Percentiles rank a stretch among this genome's conserved stretches.
Conservation (phyloP, 2,797 vertebrate genomes). For the Poecile montanus region DNA sequence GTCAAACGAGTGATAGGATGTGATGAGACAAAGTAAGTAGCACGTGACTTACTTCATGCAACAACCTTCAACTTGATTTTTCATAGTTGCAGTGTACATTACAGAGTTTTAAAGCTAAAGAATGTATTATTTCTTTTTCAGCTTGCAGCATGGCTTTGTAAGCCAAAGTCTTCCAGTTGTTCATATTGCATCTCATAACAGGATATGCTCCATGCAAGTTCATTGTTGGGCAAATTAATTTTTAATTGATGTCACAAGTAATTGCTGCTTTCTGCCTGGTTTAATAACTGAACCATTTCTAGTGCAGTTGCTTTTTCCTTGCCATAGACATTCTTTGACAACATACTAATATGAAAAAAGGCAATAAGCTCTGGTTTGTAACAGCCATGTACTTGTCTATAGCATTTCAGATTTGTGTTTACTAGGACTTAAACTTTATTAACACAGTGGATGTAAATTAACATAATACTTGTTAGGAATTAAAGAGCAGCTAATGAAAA, state of each 20-base stretch:
- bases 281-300: background rate
- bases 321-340: background rate
- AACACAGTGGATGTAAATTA: background rate
- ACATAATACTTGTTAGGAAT: background rate
- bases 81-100: background rate
- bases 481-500: background rate
- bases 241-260: conserved; percentile 3
- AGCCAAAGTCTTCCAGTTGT: background rate
- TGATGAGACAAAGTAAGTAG: background rate
- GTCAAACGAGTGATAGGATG: background rate
- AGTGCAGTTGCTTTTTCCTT: background rate
- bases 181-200: background rate
- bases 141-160: background rate
- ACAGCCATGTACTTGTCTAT: background rate
- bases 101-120: background rate
- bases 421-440: background rate
- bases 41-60: background rate
- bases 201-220: background rate
- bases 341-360: background rate
- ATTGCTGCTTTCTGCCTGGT: background rate
- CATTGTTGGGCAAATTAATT: background rate
- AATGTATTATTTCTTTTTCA: background rate
- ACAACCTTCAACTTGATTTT: background rate
- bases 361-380: background rate
- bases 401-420: background rate